Percentiles rank a stretch among this genome's conserved stretches.
phyloP scores from a whole-genome alignment of 1,140 invertebrate genomes.

The Eupeodes corollae region DNA sequence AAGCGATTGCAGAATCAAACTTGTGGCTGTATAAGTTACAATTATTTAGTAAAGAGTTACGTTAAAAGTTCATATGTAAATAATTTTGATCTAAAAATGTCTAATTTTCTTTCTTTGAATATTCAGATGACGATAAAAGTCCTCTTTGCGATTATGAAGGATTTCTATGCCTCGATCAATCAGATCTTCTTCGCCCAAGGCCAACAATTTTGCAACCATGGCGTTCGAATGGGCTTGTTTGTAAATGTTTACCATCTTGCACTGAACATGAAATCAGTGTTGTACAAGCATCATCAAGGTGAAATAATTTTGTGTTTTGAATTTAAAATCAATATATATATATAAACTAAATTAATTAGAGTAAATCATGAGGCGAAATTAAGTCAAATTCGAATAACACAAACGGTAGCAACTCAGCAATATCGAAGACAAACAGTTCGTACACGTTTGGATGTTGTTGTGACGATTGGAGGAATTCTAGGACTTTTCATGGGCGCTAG shows the following conservation, averaged over 20 bases:
- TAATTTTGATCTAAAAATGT: background rate
- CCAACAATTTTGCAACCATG: constrained; percentile 10
- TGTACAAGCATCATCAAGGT: constrained; percentile 13
- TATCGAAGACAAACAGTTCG: constrained; percentile 44
- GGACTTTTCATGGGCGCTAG: constrained; percentile 42
- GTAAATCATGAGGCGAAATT: background rate
- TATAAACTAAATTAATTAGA: background rate
- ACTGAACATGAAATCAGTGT: constrained; percentile 39
- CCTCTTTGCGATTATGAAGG: constrained; percentile 22
- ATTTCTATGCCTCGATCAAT: constrained; percentile 13
- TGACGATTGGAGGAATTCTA: constrained; percentile 41
- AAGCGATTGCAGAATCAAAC: constrained; percentile 32
- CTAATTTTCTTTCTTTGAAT: background rate
- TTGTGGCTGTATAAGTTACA: constrained; percentile 42
- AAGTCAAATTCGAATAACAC: constrained; percentile 7
- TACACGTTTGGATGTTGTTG: constrained; percentile 27
- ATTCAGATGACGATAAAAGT: constrained; percentile 3
- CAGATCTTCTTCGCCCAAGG: background rate
- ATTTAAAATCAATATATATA: background rate
- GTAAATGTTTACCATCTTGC: constrained; percentile 42
- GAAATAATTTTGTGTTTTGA: background rate
- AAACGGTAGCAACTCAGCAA: constrained; percentile 22
- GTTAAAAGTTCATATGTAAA: background rate
- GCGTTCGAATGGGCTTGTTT: background rate
- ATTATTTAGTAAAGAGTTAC: constrained; percentile 2